Evolutionary conservation across 1,140 invertebrate genomes (phyloP).

Genomic region (Mizuhopecten yessoensis): DNA sequence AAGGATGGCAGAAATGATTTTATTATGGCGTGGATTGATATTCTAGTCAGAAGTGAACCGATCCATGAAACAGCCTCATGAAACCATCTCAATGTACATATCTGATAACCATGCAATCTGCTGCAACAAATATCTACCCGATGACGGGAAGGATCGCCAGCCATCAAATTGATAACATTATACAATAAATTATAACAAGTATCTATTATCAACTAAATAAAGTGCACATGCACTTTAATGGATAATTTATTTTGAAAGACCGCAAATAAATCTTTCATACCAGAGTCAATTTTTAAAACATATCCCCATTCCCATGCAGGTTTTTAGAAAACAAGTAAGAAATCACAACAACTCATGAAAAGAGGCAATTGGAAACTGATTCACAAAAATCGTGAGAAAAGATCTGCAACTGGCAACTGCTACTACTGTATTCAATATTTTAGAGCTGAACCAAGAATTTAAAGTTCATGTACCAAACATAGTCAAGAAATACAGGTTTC

Average conservation of each 20-base stretch:
- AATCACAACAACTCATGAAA: no score
- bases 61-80: not conserved
- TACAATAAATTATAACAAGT: not conserved
- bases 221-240: slow-evolving; percentile 15
- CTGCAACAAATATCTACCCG: not conserved
- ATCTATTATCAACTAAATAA: not conserved
- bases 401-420: no score
- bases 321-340: no score
- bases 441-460: no score
- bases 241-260: not conserved
- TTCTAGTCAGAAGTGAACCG: not conserved
- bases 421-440: no score
- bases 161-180: not conserved
- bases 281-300: no score
- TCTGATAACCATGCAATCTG: not conserved
- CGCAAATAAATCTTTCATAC: not conserved
- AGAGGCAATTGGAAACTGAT: no score
- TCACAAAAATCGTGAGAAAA: no score
- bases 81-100: not conserved
- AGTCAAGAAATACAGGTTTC: no score
- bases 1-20: not conserved
- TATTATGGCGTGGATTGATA: not conserved
- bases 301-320: not conserved
- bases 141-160: not conserved
- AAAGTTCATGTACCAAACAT: no score